Evolutionary conservation across 2,888 invertebrate species (phyloP).

Genomic region (Exephanes ischioxanthus): DNA sequence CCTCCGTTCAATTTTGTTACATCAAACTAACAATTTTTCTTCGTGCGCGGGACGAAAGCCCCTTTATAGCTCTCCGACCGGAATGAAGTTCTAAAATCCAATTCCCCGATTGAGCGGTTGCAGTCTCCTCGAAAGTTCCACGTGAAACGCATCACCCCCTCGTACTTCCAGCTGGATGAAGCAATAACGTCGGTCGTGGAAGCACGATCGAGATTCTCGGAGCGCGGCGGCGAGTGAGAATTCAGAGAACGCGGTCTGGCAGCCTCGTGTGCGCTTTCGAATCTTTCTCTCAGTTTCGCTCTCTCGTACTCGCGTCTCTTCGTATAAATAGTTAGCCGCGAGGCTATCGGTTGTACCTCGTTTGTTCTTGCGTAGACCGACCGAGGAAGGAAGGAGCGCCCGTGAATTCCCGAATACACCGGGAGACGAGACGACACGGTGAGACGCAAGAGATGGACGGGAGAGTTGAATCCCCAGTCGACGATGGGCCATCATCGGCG

Average conservation of each 20-base stretch:
- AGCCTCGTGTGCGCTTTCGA: slow-evolving; percentile 38
- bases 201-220: slow-evolving; percentile 12
- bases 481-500: slow-evolving; percentile 44
- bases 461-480: slow-evolving; percentile 26
- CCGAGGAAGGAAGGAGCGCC: slow-evolving; percentile 29
- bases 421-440: not conserved
- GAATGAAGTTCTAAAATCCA: not conserved
- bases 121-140: not conserved
- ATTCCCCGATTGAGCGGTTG: not conserved
- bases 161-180: slow-evolving; percentile 6
- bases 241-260: slow-evolving; percentile 43
- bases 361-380: slow-evolving; percentile 44
- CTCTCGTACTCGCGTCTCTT: slow-evolving; percentile 10
- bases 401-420: slow-evolving; percentile 58
- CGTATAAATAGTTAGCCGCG: slow-evolving; percentile 52
- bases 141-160: not conserved
- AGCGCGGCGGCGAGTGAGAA: slow-evolving; percentile 33
- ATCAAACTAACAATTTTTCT: not conserved
- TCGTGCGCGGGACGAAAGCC: not conserved
- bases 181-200: slow-evolving; percentile 20
- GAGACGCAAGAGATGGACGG: slow-evolving; percentile 21
- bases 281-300: slow-evolving; percentile 34
- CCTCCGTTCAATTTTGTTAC: too few relatives aligned
- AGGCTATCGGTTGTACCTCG: slow-evolving; percentile 55
- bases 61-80: not conserved